A percentile compares a stretch with the other conserved stretches of the same genome.
Evolutionary conservation across 1,140 invertebrate genomes (phyloP).

Genomic region (Procambarus virginalis): DNA sequence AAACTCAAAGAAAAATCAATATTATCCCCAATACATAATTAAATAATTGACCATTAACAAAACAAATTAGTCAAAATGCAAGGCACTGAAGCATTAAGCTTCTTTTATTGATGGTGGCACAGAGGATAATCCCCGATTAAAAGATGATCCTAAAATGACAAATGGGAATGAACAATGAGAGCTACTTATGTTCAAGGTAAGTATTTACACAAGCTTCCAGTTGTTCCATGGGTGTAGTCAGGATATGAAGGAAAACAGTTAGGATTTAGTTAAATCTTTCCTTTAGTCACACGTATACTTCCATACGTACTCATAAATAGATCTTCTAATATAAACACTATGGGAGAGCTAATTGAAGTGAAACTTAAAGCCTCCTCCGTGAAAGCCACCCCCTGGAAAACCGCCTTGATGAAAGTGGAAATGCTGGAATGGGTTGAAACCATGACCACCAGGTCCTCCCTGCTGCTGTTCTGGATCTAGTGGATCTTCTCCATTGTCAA

Average conservation of each 20-base stretch:
- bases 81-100: slow-evolving; percentile 44
- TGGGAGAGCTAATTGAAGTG: slow-evolving; percentile 79
- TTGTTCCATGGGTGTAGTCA: not conserved
- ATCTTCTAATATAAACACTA: slow-evolving; percentile 22
- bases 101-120: slow-evolving; percentile 14
- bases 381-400: slow-evolving; percentile 73
- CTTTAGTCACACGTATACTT: slow-evolving; percentile 18
- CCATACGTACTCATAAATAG: slow-evolving; percentile 45
- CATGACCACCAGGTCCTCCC: slow-evolving; percentile 77
- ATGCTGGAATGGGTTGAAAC: slow-evolving; percentile 89
- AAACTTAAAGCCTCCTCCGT: slow-evolving; percentile 89
- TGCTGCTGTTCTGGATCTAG: slow-evolving; percentile 90
- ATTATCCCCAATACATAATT: not conserved
- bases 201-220: slow-evolving; percentile 4
- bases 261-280: not conserved
- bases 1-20: not conserved
- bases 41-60: not conserved
- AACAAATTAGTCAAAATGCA: slow-evolving; percentile 13
- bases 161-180: slow-evolving; percentile 17
- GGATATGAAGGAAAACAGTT: not conserved
- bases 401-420: slow-evolving; percentile 80
- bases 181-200: not conserved
- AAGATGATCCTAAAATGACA: slow-evolving; percentile 25
- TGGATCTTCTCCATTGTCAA: slow-evolving; percentile 96
- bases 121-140: slow-evolving; percentile 31